These are phyloP conservation scores for Mystacornis crossleyi DNA, from an alignment of 2,113 vertebrate genomes.

Conservation along the genomic window DNA sequence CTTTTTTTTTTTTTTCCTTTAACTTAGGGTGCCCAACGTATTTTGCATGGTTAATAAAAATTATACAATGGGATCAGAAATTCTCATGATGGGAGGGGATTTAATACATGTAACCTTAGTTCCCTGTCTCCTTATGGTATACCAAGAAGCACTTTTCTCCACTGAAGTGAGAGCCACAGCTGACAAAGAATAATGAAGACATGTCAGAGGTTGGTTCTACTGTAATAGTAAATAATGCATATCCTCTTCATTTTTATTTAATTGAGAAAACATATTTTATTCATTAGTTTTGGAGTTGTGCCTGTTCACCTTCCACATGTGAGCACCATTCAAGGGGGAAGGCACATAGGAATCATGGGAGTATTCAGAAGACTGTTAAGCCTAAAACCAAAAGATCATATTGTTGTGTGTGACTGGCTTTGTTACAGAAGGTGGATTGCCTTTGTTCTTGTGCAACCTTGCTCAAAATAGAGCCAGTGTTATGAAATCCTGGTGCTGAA, in stretches of 20 bases:
- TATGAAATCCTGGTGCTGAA: not conserved
- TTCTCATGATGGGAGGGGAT: not conserved
- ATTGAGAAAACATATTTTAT: slow-evolving; percentile 50
- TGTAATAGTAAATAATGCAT: slow-evolving; percentile 37
- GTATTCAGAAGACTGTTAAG: not conserved
- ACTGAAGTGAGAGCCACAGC: not conserved
- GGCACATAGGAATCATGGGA: not conserved
- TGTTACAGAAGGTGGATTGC: not conserved
- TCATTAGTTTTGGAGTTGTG: slow-evolving; percentile 6
- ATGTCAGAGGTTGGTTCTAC: not conserved
- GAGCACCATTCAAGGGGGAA: not conserved
- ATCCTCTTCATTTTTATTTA: slow-evolving; percentile 52
- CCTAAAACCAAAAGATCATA: not conserved
- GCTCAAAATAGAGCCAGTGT: not conserved
- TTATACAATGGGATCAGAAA: not conserved
- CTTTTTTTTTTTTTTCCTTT: not conserved
- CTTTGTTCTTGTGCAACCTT: not conserved
- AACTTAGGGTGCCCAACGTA: not conserved
- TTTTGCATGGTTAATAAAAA: not conserved
- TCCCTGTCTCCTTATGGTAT: not conserved
- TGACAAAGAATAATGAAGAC: not conserved
- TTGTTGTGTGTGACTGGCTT: not conserved
- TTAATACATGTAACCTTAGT: not conserved
- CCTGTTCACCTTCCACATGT: not conserved
- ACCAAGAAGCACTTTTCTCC: not conserved